Conservation (phyloP, 2,888 invertebrate species). For the Callyntrura guangdongensis region DNA sequence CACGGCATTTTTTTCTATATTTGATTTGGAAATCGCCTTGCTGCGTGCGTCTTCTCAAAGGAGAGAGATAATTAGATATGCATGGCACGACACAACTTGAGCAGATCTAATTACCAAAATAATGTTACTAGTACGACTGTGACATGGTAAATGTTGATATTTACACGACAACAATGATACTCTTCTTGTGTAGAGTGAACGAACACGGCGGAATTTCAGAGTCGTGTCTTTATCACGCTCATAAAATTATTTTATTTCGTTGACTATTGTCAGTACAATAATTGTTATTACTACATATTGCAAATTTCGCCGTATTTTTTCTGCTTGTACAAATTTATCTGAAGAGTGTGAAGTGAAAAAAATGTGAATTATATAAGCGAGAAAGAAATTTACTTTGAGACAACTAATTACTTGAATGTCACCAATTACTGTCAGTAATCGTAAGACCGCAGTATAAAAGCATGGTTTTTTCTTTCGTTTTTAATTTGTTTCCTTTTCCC, state of each 20-base stretch:
- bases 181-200: background rate
- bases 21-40: slow-evolving; percentile 39
- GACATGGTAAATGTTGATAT: background rate
- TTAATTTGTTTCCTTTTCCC: too few species aligned
- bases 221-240: background rate
- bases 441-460: too few species aligned
- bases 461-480: too few species aligned
- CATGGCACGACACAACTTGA: slow-evolving; percentile 49
- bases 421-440: too few species aligned
- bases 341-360: too few species aligned
- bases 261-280: slow-evolving; percentile 17
- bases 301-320: too few species aligned
- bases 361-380: too few species aligned
- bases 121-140: background rate
- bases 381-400: too few species aligned
- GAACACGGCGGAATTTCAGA: background rate
- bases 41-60: background rate
- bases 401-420: too few species aligned
- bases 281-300: slow-evolving; percentile 28
- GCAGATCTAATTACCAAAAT: slow-evolving; percentile 46
- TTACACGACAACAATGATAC: background rate
- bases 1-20: slow-evolving; percentile 16
- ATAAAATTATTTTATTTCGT: background rate
- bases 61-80: slow-evolving; percentile 41
- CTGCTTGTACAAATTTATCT: too few species aligned